These are phyloP conservation scores for Belgica antarctica DNA, from an alignment of 2,888 invertebrate genomes.

Conservation along the genomic window DNA sequence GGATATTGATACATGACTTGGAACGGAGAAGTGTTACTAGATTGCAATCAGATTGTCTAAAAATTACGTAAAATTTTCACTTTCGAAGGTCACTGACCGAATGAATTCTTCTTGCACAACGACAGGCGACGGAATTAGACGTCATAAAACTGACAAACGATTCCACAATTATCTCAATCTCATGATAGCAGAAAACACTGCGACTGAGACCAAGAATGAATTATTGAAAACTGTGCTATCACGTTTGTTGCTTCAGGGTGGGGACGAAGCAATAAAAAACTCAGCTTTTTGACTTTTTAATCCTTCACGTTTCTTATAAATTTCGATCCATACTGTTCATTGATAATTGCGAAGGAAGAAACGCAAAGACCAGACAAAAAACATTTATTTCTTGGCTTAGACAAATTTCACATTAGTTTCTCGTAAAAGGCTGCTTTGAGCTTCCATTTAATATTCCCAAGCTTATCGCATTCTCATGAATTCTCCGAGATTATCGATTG, in stretches of 20 bases:
- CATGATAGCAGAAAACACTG: too few relatives aligned
- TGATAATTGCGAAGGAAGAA: slow-evolving; percentile 11
- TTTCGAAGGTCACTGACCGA: too few relatives aligned
- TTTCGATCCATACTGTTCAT: neutral
- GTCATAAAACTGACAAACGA: too few relatives aligned
- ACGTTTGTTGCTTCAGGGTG: neutral
- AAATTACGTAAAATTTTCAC: too few relatives aligned
- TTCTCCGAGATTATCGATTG: slow-evolving; percentile 39
- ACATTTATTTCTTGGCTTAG: slow-evolving; percentile 16
- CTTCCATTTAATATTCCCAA: slow-evolving; percentile 33
- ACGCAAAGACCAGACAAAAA: neutral
- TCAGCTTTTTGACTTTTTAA: neutral
- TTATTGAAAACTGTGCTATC: slow-evolving; percentile 17
- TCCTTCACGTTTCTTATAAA: slow-evolving; percentile 3
- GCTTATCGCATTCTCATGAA: slow-evolving; percentile 38
- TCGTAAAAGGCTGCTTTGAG: neutral
- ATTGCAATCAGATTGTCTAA: too few relatives aligned
- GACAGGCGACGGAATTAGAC: too few relatives aligned
- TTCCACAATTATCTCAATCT: too few relatives aligned
- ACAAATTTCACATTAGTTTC: neutral
- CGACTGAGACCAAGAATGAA: too few relatives aligned
- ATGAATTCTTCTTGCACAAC: too few relatives aligned
- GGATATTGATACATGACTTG: too few relatives aligned
- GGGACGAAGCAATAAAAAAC: neutral
- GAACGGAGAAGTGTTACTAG: too few relatives aligned